Conservation (phyloP, 2,888 invertebrate genomes). For the Meiosimyza platycephala region DNA sequence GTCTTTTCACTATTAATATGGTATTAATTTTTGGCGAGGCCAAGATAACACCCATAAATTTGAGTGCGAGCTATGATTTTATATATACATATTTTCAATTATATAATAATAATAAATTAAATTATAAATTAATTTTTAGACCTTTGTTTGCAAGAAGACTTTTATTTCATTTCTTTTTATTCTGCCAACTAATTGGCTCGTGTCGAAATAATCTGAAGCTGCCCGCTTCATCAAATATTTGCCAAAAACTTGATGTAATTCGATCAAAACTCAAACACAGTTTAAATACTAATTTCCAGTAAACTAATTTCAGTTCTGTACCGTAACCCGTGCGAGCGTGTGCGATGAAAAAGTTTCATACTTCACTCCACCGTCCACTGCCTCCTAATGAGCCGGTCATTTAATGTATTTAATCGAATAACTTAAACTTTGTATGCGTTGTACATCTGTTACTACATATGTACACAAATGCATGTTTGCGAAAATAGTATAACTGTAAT, state of each 20-base stretch:
- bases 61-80: too few relatives aligned
- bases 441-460: conserved; percentile 12
- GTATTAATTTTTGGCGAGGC: too few relatives aligned
- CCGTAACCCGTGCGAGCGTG: not conserved
- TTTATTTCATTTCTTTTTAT: too few relatives aligned
- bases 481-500: not conserved
- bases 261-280: conserved; percentile 30
- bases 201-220: not conserved
- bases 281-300: conserved; percentile 21
- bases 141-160: too few relatives aligned
- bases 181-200: too few relatives aligned
- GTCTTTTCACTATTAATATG: too few relatives aligned
- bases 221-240: conserved; percentile 9
- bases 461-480: not conserved
- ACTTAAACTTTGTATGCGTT: conserved; percentile 17
- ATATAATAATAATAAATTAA: too few relatives aligned
- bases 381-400: conserved; percentile 13
- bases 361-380: not conserved
- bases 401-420: conserved; percentile 30
- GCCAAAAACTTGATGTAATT: conserved; percentile 22
- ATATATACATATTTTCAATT: too few relatives aligned
- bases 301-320: conserved; percentile 14
- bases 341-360: conserved; percentile 15
- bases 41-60: too few relatives aligned
- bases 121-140: too few relatives aligned